These are phyloP conservation scores for Aix galericulata DNA, from an alignment of 2,113 vertebrate species.

Conservation along the genomic window DNA sequence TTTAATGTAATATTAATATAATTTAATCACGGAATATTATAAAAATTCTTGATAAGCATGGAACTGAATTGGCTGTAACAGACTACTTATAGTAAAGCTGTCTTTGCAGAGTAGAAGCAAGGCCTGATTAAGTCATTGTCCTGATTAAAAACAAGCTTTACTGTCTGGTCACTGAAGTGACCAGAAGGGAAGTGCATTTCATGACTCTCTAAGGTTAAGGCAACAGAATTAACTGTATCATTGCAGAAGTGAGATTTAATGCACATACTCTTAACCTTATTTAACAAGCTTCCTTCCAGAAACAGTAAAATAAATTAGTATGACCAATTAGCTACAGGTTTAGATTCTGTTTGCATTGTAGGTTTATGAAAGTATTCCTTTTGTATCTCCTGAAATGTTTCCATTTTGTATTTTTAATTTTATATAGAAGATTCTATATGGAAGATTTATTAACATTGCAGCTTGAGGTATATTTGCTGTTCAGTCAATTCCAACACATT, in stretches of 20 bases:
- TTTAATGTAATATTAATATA: background rate
- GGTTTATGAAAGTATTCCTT: background rate
- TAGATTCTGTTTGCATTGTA: background rate
- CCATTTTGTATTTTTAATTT: background rate
- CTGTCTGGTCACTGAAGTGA: background rate
- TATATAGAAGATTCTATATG: background rate
- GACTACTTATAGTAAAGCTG: background rate
- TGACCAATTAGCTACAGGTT: background rate
- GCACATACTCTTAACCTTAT: background rate
- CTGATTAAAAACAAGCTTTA: background rate
- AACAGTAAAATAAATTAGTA: background rate
- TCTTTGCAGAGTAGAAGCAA: background rate
- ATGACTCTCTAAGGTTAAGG: background rate
- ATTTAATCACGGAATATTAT: background rate
- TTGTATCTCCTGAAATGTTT: background rate
- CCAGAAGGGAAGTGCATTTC: background rate
- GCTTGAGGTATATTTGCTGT: background rate
- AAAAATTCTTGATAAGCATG: background rate
- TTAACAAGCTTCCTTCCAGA: background rate
- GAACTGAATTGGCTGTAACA: background rate
- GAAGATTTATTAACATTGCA: background rate
- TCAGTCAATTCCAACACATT: background rate
- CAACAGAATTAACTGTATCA: background rate
- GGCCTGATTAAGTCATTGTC: background rate
- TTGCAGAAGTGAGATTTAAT: background rate